phyloP scores from a whole-genome alignment of 2,113 vertebrate genomes.

The Daboia siamensis region DNA sequence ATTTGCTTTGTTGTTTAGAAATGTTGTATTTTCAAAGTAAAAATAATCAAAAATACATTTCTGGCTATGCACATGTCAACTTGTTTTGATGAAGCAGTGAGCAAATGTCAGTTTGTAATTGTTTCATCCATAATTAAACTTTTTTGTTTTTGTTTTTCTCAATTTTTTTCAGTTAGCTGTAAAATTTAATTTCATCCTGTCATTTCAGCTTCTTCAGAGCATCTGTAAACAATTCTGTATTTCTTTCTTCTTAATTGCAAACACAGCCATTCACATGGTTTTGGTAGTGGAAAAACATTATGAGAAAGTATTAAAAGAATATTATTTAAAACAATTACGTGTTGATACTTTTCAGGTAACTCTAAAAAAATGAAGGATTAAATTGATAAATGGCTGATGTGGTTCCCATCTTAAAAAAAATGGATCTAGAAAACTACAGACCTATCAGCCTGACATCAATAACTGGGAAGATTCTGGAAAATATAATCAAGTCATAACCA shows the following conservation, averaged over 20 bases:
- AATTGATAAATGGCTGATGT: not conserved
- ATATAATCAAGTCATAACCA: not conserved
- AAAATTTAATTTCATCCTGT: conserved; percentile 40
- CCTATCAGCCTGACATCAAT: not conserved
- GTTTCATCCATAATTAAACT: conserved; percentile 39
- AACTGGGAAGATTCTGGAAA: not conserved
- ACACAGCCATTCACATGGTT: conserved; percentile 22
- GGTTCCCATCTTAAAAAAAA: not conserved
- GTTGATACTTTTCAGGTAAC: conserved; percentile 15
- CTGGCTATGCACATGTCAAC: not conserved
- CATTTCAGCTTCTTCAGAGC: conserved; percentile 28
- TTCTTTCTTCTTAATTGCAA: conserved; percentile 55
- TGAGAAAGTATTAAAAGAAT: conserved; percentile 25
- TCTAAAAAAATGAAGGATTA: not conserved
- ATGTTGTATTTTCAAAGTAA: not conserved
- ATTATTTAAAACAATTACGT: conserved; percentile 36
- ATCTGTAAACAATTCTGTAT: not conserved
- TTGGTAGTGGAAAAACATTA: conserved; percentile 38
- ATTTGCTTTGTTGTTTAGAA: not conserved
- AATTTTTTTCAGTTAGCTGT: conserved; percentile 35
- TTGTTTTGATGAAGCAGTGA: not conserved
- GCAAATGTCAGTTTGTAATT: conserved; percentile 35
- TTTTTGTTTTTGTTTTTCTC: conserved; percentile 1
- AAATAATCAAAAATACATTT: not conserved
- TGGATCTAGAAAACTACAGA: not conserved